Evolutionary conservation across 2,888 invertebrate genomes (phyloP), one percentile per base, ranked within the genome.

Genomic region (Hirtodrosophila duncani): DNA sequence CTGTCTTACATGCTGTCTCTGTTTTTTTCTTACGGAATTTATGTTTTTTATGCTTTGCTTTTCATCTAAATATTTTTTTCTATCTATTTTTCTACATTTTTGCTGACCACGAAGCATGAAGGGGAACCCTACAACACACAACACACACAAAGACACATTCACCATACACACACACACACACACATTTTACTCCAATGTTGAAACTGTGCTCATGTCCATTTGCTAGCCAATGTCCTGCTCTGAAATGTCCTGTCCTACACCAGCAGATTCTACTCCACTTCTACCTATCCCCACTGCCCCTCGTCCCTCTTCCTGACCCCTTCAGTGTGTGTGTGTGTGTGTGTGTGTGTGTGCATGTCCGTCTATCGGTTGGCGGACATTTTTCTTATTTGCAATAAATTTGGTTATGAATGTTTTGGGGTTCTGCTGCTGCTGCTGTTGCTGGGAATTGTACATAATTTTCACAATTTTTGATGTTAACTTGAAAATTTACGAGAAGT

Each of bases 331-430:
- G 34, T 14, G 13, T 38, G 33, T 24, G 38, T 24, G 27, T 23
- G 24, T 31, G 20, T 13, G 14, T 41, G 17, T 24, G 24, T 29
- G 27, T 30, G 11, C 48, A 49, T 29, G 39, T 37, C 33, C 45
- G 57, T 63, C 66, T 53, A 56, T 66, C 71, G 67, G 62, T 55
- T 56, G 58, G 67, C 59, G 68, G 65, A 75, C 78, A 83, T 83
- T 84, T 84, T 84, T 84, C 83, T 82, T 83, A 82, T 79, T 84
- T 82, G 83, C 84, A 79, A 83, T 83, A 84, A 83, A 83, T 83
- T 83, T 84, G 82, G 71, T 84, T 83, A 82, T 82, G 84, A 83
- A 84, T 83, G 83, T 82, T 78, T 53, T 56, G 16, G 27, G 59
- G 58, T n/a, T n/a, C 62, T 65, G 55, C 49, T 42, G 49, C 49